Evolutionary conservation across 2,888 invertebrate genomes (phyloP), one percentile per base, ranked within the genome.

Genomic region (Pyrocoelia pectoralis): DNA sequence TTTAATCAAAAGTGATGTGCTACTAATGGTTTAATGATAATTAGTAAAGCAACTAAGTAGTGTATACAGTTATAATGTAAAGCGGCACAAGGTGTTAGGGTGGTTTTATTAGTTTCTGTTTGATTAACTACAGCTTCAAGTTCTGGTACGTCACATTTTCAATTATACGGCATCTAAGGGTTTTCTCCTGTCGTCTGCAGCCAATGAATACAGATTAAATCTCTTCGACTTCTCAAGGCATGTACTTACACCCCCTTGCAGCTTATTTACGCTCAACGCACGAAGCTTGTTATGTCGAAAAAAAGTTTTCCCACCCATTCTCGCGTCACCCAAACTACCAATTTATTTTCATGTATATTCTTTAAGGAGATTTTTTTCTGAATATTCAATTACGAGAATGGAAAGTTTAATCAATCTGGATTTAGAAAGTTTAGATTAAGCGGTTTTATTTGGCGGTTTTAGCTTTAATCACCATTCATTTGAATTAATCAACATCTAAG

Each of bases 241-340:
- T 68, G 68, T 68, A 69, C 67, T 70, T 70, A 68, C 24, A 24
- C 24, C 71, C 65, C 33, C 59, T 61, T 61, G 56, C 56, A 61
- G 58, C 67, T 65, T 62, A 76, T 76, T 76, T 75, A 71, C 73
- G 73, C 75, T 73, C 75, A 70, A 73, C 73, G 75, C 75, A 76
- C 75, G 76, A 75, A 75, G 72, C 75, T 76, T 75, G 74, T 76
- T 76, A 75, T 66, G 65, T 67, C 63, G 65, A 65, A 65, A 66
- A 67, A 65, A 68, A 61, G 61, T 69, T 58, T 67, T 66, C 66
- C 46, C 50, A 48, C 6, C 24, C 24, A 3, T 24, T 6, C 24
- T 24, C 24, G 24, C 24, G 41, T 49, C 33, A 51, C 46, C 29
- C 28, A 53, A 57, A 62, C 62, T 62, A 62, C 52, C 49, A 54